Percentiles rank a stretch among this genome's conserved stretches.
Conservation (phyloP, 2,888 invertebrate species). For the Microplitis manilae region DNA sequence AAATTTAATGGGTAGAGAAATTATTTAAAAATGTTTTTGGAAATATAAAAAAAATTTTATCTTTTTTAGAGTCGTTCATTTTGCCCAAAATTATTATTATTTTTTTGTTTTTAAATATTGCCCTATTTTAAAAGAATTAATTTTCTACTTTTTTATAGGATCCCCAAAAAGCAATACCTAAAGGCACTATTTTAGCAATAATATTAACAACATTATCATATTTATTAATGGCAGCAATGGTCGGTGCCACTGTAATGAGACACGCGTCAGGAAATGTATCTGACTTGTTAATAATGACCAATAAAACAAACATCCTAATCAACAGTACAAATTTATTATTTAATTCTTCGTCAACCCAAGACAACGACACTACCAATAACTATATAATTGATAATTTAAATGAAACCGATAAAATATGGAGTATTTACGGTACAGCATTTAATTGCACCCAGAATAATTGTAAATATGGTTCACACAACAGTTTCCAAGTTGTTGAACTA, state of each 20-base stretch:
- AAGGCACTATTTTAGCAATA: slow-evolving; percentile 95
- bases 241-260: slow-evolving; percentile 83
- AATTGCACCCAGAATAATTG: slow-evolving; percentile 75
- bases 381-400: slow-evolving; percentile 36
- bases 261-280: slow-evolving; percentile 84
- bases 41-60: no score
- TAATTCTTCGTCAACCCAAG: slow-evolving; percentile 37
- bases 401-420: slow-evolving; percentile 54
- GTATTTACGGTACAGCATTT: slow-evolving; percentile 73
- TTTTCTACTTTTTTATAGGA: slow-evolving; percentile 75
- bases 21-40: no score
- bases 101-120: slow-evolving; percentile 47
- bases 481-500: slow-evolving; percentile 87
- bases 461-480: slow-evolving; percentile 83
- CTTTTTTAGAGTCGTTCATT: no score
- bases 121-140: background rate
- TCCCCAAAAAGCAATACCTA: slow-evolving; percentile 89
- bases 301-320: slow-evolving; percentile 38
- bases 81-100: no score
- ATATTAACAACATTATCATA: slow-evolving; percentile 90
- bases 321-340: slow-evolving; percentile 32
- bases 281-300: slow-evolving; percentile 72
- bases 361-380: slow-evolving; percentile 44
- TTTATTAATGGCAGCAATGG: slow-evolving; percentile 85
- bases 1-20: no score